Conservation (phyloP, 2,888 invertebrate species). For the Orthosia incerta region DNA sequence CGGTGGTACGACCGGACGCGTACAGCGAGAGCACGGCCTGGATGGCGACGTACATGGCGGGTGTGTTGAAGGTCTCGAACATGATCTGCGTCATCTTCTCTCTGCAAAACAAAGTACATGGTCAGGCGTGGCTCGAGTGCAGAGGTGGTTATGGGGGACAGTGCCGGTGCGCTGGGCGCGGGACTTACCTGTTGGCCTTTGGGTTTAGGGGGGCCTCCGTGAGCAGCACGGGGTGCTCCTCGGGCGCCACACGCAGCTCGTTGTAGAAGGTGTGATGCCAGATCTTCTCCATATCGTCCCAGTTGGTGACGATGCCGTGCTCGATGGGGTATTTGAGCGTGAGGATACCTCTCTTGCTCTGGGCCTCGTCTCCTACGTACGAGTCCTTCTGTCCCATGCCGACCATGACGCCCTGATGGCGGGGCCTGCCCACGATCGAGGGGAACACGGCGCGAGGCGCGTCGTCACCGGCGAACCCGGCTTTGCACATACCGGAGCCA, state of each 20-base stretch:
- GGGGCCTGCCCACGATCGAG: constrained; percentile 98
- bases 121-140: constrained; percentile 35
- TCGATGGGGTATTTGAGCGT: constrained; percentile 99
- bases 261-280: constrained; percentile 99
- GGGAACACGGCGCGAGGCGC: constrained; percentile 99
- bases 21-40: constrained; percentile 97
- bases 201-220: constrained; percentile 97
- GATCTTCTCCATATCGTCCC: constrained; percentile 99
- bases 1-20: constrained; percentile 98
- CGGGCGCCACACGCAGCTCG: constrained; percentile 98
- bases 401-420: constrained; percentile 98
- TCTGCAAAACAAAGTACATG: constrained; percentile 80
- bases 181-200: constrained; percentile 93
- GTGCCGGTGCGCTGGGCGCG: constrained; percentile 7
- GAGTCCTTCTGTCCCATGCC: constrained; percentile 99
- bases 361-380: constrained; percentile 99
- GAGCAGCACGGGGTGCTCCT: constrained; percentile 97
- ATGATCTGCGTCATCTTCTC: constrained; percentile 98
- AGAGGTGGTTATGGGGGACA: background rate
- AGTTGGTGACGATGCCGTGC: constrained; percentile 99
- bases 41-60: constrained; percentile 98
- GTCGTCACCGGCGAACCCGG: constrained; percentile 98
- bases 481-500: constrained; percentile 99
- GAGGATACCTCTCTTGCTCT: constrained; percentile 98
- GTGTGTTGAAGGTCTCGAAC: constrained; percentile 98